Evolutionary conservation across 2,797 vertebrate genomes (phyloP).

Genomic region (Chloroceryle amazona): DNA sequence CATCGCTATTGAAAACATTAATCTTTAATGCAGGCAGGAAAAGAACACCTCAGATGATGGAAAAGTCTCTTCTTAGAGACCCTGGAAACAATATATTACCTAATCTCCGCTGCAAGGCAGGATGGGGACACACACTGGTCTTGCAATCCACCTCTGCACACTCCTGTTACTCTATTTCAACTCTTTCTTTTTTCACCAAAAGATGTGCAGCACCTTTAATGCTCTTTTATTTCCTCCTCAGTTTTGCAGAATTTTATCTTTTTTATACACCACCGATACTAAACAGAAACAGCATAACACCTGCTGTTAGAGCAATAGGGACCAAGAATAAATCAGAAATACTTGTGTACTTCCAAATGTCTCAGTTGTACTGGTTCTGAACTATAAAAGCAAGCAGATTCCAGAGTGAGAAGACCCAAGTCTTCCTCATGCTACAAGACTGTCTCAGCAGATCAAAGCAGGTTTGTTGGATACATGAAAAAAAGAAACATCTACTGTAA

Average conservation of each 20-base stretch:
- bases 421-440: background rate
- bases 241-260: background rate
- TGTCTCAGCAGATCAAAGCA: background rate
- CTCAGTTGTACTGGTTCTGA: background rate
- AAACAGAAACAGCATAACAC: background rate
- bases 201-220: background rate
- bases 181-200: background rate
- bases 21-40: background rate
- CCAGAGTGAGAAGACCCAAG: background rate
- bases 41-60: background rate
- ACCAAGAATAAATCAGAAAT: background rate
- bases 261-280: background rate
- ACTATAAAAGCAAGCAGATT: background rate
- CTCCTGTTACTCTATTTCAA: background rate
- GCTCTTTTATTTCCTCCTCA: background rate
- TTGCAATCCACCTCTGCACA: background rate
- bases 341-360: background rate
- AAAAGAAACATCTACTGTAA: background rate
- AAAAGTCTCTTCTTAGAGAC: background rate
- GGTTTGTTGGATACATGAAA: background rate
- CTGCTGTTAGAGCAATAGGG: background rate
- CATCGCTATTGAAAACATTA: background rate
- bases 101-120: accelerated
- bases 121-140: background rate
- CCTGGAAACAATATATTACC: background rate